phyloP scores from a whole-genome alignment of 1,140 invertebrate species.

The Psilanteris sp. region DNA sequence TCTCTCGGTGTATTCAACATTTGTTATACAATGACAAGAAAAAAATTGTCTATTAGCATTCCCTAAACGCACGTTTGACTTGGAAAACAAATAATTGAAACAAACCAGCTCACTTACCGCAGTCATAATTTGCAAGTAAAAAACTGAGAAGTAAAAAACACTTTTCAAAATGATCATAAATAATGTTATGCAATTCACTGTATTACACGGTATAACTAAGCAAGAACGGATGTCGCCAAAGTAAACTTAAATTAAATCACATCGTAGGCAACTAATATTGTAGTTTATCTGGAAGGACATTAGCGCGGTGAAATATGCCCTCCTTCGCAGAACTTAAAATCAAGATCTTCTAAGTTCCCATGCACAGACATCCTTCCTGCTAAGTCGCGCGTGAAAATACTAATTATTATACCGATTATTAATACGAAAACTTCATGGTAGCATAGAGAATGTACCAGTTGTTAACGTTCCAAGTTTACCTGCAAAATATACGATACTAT shows the following conservation, averaged over 20 bases:
- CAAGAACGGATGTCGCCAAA: slow-evolving; percentile 74
- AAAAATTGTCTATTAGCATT: too few relatives aligned
- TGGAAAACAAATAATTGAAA: too few relatives aligned
- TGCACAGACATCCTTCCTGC: slow-evolving; percentile 73
- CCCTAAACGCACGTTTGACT: too few relatives aligned
- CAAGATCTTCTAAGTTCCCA: slow-evolving; percentile 77
- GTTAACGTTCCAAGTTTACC: slow-evolving; percentile 68
- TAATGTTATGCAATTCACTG: slow-evolving; percentile 27
- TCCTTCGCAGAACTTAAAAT: slow-evolving; percentile 79
- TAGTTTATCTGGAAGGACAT: slow-evolving; percentile 79
- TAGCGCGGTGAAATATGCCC: slow-evolving; percentile 78
- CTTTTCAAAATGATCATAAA: slow-evolving; percentile 13
- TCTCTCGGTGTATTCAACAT: too few relatives aligned
- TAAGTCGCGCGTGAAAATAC: slow-evolving; percentile 80
- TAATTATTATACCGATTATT: slow-evolving; percentile 81
- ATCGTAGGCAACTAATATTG: slow-evolving; percentile 78
- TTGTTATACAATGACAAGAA: too few relatives aligned
- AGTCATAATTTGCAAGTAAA: too few relatives aligned
- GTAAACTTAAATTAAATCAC: slow-evolving; percentile 81
- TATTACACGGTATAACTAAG: slow-evolving; percentile 77
- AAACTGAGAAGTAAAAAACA: too few relatives aligned
- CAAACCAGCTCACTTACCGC: too few relatives aligned
- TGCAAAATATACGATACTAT: slow-evolving; percentile 41
- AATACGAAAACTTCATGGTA: slow-evolving; percentile 77
- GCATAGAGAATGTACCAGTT: slow-evolving; percentile 51